Evolutionary conservation across 2,888 invertebrate species (phyloP), one percentile per base, ranked within the genome.

Genomic region (Apeira syringaria): DNA sequence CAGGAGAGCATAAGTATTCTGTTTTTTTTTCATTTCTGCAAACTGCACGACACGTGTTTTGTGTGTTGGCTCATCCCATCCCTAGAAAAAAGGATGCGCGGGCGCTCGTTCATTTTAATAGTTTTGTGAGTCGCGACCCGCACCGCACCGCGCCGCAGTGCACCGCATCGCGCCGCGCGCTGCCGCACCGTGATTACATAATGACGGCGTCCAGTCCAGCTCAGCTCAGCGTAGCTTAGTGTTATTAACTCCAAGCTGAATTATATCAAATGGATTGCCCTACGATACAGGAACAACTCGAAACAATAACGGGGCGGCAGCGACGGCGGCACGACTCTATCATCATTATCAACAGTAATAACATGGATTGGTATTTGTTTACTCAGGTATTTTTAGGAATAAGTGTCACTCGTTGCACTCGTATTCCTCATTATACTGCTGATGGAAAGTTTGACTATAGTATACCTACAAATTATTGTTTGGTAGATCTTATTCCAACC

Each of bases 31-130:
- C n/a, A n/a, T n/a, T n/a, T n/a, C n/a, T n/a, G n/a, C n/a, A n/a
- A n/a, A n/a, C n/a, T n/a, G n/a, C n/a, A n/a, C n/a, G n/a, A n/a
- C n/a, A n/a, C n/a, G n/a, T n/a, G n/a, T n/a, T n/a, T n/a, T n/a
- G n/a, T n/a, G n/a, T n/a, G n/a, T n/a, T n/a, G n/a, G n/a, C n/a
- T n/a, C n/a, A n/a, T n/a, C 42, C 32, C 51, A 48, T 27, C 51
- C 10, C 51, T 51, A 40, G n/a, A 1, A 8, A 31, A 38, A 20
- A 25, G 44, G 49, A 42, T 43, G 53, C 47, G 44, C 51, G 47
- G 47, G 30, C 44, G 53, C 48, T 47, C 53, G 56, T 51, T 54
- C 53, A 46, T 50, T 58, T 57, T 62, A 61, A 61, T 62, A 58
- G 59, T 51, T 50, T 44, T 26, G 36, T 27, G 56, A 52, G 47